These are phyloP conservation scores for Orthonychiurus folsomi DNA, from an alignment of 2,888 invertebrate genomes.

Conservation along the genomic window DNA sequence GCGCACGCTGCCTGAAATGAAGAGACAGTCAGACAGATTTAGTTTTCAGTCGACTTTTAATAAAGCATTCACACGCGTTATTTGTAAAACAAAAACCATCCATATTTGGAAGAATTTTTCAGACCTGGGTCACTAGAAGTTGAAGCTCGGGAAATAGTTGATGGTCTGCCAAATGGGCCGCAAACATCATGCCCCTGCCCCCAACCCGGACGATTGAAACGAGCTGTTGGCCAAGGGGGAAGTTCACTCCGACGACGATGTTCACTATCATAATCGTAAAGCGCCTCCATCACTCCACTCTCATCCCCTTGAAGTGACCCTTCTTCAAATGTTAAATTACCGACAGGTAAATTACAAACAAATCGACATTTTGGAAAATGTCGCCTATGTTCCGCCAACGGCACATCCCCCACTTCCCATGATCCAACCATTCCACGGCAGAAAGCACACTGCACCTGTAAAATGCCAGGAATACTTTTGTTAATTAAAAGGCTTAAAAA, in stretches of 20 bases:
- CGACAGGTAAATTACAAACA: conserved; percentile 55
- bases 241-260: too few relatives aligned
- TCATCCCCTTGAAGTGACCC: conserved; percentile 41
- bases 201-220: conserved; percentile 14
- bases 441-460: conserved; percentile 72
- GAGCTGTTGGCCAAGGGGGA: conserved; percentile 44
- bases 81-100: too few relatives aligned
- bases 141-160: too few relatives aligned
- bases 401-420: conserved; percentile 75
- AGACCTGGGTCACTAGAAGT: too few relatives aligned
- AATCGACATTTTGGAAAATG: conserved; percentile 76
- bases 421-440: conserved; percentile 69
- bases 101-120: too few relatives aligned
- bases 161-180: conserved; percentile 28
- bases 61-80: too few relatives aligned
- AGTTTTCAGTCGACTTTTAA: too few relatives aligned
- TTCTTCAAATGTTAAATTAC: conserved; percentile 53
- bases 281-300: conserved; percentile 39
- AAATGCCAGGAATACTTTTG: neutral
- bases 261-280: too few relatives aligned
- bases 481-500: neutral
- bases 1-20: conserved; percentile 15
- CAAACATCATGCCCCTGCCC: conserved; percentile 28
- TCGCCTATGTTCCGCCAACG: conserved; percentile 66
- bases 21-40: neutral